Base-by-base conservation (phyloP, 2,888 invertebrate species). In the Scelioninae gen. 1 region DNA sequence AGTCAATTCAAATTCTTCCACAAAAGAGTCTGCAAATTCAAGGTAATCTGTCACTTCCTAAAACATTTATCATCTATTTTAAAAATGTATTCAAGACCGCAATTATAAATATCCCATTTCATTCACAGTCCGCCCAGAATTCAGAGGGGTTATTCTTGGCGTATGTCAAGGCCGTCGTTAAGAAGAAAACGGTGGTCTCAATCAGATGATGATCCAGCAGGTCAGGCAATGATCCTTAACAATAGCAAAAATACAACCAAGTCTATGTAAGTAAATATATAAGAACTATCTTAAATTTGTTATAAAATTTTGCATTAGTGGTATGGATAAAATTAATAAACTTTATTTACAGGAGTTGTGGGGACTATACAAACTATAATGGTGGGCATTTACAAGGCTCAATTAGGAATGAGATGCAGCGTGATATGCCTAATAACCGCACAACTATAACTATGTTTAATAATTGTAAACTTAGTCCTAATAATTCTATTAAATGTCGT, bases 371-470 rank as follows among this genome's bases (percentile, higher is more conserved):
- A 15, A 95, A 95, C 88, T 85, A 85, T 63, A 86, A 86, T 31
- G 86, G 86, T 53, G 92, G 91, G 62, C 91, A 90, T 71, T 86
- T 91, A 38, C 90, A 89, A 43, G 90, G 90, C 66, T 90, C 91
- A 45, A 96, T 96, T 87, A 95, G 96, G 90, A 96, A 96, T 90
- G 96, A 96, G 89, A 96, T 96, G 0, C 96, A 96, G 89, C 95
- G 95, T 32, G 96, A 95, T 88, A 92, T 94, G 45, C 94, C 95
- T 7, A 95, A 95, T 91, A 95, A 95, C 94, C 86, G 94, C 93
- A 88, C 91, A 84, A 87, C 94, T 93, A 88, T 94, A 93, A 88
- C 93, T 92, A 89, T 92, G 93, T 88, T 93, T 93, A 92, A 94
- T 94, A 93, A 93, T 90, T 91, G 92, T 84, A 93, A 93, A 43